Percentiles rank a stretch among this genome's conserved stretches.
phyloP scores from a whole-genome alignment of 2,113 vertebrate genomes.

The Cyprinodon brontotheroides region DNA sequence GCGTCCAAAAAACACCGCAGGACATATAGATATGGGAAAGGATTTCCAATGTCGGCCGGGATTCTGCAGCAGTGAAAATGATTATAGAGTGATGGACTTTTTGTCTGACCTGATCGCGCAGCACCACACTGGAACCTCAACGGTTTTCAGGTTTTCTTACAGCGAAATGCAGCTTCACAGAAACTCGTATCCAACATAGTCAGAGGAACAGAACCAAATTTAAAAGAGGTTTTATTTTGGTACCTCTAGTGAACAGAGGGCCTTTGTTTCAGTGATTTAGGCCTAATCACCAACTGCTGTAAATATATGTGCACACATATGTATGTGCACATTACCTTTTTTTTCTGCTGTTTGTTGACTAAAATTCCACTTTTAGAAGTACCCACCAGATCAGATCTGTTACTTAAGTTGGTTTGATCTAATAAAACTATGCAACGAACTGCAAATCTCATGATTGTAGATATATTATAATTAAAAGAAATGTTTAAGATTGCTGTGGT shows the following conservation, averaged over 20 bases:
- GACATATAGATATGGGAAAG: slow-evolving; percentile 34
- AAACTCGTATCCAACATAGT: slow-evolving; percentile 45
- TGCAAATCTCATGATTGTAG: too few species aligned
- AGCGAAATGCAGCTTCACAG: slow-evolving; percentile 50
- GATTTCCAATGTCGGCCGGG: not conserved
- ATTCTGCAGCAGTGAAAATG: slow-evolving; percentile 34
- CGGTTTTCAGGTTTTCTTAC: slow-evolving; percentile 63
- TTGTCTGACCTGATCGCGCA: slow-evolving; percentile 75
- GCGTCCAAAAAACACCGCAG: slow-evolving; percentile 59
- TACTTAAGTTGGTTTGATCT: too few species aligned
- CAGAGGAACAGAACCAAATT: not conserved
- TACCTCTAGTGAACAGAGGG: not conserved
- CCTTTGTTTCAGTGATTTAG: not conserved
- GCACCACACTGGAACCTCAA: slow-evolving; percentile 48
- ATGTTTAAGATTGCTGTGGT: too few species aligned
- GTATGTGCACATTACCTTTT: too few species aligned
- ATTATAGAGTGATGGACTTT: slow-evolving; percentile 59
- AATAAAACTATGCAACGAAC: too few species aligned
- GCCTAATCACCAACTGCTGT: slow-evolving; percentile 10
- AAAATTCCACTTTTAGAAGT: too few species aligned
- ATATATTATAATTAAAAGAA: too few species aligned
- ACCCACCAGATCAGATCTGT: too few species aligned
- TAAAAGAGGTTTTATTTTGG: not conserved
- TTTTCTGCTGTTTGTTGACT: too few species aligned
- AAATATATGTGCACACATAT: not conserved